These are phyloP conservation scores for Rhineura floridana DNA, from an alignment of 2,113 vertebrate genomes.

Conservation along the genomic window DNA sequence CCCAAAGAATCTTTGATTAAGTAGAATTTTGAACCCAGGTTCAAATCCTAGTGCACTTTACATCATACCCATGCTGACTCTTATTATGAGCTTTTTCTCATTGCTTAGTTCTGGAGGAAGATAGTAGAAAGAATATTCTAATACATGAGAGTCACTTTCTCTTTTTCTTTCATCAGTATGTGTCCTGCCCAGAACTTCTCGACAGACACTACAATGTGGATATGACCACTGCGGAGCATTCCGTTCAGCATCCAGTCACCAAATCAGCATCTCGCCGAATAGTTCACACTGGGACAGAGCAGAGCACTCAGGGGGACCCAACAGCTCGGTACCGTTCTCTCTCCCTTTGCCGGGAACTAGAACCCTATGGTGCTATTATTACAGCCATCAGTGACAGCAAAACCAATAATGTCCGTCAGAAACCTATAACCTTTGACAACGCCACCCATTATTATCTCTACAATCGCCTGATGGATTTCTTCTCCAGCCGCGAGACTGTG, in stretches of 20 bases:
- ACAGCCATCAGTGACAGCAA: slow-evolving; percentile 71
- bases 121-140: not conserved
- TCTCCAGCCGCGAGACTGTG: slow-evolving; percentile 92
- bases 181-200: slow-evolving; percentile 91
- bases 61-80: not conserved
- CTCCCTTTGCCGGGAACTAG: slow-evolving; percentile 86
- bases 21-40: not conserved
- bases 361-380: slow-evolving; percentile 79
- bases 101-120: not conserved
- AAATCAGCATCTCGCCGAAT: slow-evolving; percentile 83
- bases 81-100: not conserved
- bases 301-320: slow-evolving; percentile 54
- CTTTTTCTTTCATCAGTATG: slow-evolving; percentile 74
- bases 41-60: not conserved
- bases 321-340: slow-evolving; percentile 80
- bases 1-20: not conserved
- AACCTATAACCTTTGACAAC: slow-evolving; percentile 86
- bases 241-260: slow-evolving; percentile 89
- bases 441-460: slow-evolving; percentile 97
- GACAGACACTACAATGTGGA: slow-evolving; percentile 88
- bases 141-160: accelerated
- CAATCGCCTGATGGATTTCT: slow-evolving; percentile 94
- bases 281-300: slow-evolving; percentile 72
- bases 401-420: slow-evolving; percentile 65
- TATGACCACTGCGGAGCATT: slow-evolving; percentile 78